Evolutionary conservation across 2,113 vertebrate species (phyloP).

Genomic region (Lepus americanus): DNA sequence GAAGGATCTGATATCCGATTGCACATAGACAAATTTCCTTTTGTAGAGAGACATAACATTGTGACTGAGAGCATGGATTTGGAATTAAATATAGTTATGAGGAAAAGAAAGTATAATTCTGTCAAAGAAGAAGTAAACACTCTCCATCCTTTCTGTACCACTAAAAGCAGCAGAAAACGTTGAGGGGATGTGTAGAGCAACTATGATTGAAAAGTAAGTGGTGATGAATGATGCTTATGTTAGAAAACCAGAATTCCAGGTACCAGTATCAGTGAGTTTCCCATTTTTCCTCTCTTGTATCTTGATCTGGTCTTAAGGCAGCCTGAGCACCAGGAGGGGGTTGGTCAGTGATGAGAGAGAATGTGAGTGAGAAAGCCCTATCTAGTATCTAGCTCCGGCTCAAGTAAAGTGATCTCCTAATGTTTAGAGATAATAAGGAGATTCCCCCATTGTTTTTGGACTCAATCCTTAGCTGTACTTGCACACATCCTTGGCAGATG

Average conservation of each 20-base stretch:
- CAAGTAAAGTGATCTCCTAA: background rate
- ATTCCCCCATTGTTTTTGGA: background rate
- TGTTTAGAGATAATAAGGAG: background rate
- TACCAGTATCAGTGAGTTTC: background rate
- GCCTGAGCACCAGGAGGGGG: background rate
- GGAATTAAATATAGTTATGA: background rate
- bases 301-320: background rate
- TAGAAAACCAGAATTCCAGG: background rate
- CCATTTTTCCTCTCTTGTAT: background rate
- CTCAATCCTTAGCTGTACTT: background rate
- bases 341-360: background rate
- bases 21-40: background rate
- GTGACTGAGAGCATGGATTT: background rate
- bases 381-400: background rate
- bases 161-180: background rate
- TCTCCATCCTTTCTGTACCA: background rate
- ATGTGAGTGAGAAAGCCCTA: background rate
- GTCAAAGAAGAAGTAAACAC: background rate
- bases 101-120: background rate
- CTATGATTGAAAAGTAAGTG: background rate
- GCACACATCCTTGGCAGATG: background rate
- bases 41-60: background rate
- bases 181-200: background rate
- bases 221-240: no score
- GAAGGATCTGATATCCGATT: background rate